Conservation (phyloP, 2,797 vertebrate species). For the Lagodon rhomboides region DNA sequence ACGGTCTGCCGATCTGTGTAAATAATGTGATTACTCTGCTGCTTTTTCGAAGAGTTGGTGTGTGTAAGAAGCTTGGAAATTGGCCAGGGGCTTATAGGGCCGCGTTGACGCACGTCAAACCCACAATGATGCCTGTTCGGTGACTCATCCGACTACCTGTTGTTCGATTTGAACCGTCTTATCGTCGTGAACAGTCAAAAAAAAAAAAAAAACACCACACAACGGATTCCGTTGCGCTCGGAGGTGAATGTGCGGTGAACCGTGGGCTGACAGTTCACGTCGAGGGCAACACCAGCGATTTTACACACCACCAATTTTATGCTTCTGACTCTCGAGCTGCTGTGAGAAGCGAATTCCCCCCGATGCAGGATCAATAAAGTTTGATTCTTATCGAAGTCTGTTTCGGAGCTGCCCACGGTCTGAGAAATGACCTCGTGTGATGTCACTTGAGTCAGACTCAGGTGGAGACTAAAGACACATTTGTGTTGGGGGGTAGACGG, state of each 20-base stretch:
- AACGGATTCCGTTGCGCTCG: no score
- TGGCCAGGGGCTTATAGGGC: constrained; percentile 7
- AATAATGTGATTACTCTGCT: constrained; percentile 1
- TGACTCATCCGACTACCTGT: constrained; percentile 8
- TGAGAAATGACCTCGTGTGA: neutral
- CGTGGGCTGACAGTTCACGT: neutral
- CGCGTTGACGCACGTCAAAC: neutral
- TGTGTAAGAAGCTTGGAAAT: constrained; percentile 25
- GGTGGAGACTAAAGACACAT: neutral
- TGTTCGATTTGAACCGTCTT: neutral
- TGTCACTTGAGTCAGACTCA: neutral
- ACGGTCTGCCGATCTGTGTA: neutral
- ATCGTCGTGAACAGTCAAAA: neutral
- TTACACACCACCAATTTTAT: no score
- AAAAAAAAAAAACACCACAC: no score
- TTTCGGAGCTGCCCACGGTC: neutral
- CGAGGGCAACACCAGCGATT: neutral
- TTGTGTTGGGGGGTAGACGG: no score
- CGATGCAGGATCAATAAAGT: no score
- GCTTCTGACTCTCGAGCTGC: no score
- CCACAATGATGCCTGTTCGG: neutral
- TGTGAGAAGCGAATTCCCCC: no score
- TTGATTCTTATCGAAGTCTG: no score
- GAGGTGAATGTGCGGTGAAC: neutral
- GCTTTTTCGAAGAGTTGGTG: constrained; percentile 3